Evolutionary conservation across 2,113 vertebrate genomes (phyloP), one percentile per base, ranked within the genome.

Genomic region (Amblyornis subalaris): DNA sequence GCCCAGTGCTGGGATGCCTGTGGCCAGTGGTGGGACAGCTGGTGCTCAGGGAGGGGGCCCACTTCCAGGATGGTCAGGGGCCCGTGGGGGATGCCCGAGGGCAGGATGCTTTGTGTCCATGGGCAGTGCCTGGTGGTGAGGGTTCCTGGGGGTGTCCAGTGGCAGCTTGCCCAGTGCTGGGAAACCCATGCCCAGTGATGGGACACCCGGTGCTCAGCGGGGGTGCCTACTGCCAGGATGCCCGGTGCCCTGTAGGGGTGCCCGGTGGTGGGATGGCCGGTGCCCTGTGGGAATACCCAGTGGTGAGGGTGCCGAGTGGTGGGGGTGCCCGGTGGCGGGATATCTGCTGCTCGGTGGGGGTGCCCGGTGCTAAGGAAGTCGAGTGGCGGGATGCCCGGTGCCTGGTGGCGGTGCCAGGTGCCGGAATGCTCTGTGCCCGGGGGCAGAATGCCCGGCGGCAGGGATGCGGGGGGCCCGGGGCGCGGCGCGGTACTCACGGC

Each of bases 401-500:
- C 47, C 51, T 3, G 14, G 35, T 21, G 36, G 17, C 13, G 9
- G 17, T 60, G 20, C 47, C 31, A 3, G 6, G 7, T 19, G 14
- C 42, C 4, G 11, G 60, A 31, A 25, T 25, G n/a, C 22, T 38
- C 29, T 15, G 9, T 53, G 11, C n/a, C 38, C 6, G 8, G 18
- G 9, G 13, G 25, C 3, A 2, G 47, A 75, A 36, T 31, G 36
- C 48, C n/a, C n/a, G 14, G 64, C 13, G 38, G 50, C 36, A 5
- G 23, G 45, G 51, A 7, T 23, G 54, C 9, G 38, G 55, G 55
- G 20, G 18, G 21, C 71, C 50, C 45, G 44, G 51, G 26, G 15
- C 33, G n/a, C 38, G 38, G 89, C 19, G 72, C 72, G 35, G 86
- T 98, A 99, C 99, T 99, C 97, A 99, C 99, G 96, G 79, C 95